Evolutionary conservation across 2,888 invertebrate genomes (phyloP), one percentile per base, ranked within the genome.

Genomic region (Ganaspis brasiliensis): DNA sequence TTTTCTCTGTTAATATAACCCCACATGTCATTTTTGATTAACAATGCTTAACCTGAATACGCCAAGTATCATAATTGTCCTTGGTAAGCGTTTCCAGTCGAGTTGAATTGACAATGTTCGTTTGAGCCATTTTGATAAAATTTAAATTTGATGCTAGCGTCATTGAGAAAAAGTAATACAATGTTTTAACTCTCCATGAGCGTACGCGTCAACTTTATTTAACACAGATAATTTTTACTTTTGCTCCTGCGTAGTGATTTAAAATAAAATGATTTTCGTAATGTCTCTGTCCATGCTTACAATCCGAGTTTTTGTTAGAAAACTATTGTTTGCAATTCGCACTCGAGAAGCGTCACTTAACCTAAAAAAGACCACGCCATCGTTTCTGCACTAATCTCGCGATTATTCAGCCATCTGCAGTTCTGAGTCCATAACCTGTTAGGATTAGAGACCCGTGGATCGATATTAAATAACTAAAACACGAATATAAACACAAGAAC

Each of bases 61-160:
- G 35, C 75, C 56, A 75, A 12, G 75, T 71, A 12, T 75, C 75
- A 8, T 55, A 75, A 71, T 75, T 75, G 10, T 75, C 75, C 19
- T 74, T 70, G 16, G 55, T 35, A 10, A 74, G 26, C 16, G 70
- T 63, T 24, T 74, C 74, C 52, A 74, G 49, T 16, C 57, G 55
- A n/a, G 72, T 57, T 24, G 75, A 71, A 19, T 72, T 75, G n/a
- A 72, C 59, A 1, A 72, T 56, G 14, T 75, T 75, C 16, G 59
- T 72, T 52, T 52, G 24, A 24, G 55, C 55, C 72, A 72, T 72
- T 72, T 40, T 45, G 12, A 10, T 4, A 45, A 10, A 45, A 45
- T 45, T 12, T 45, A 10, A 45, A 45, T 10, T 45, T 45, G 45
- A 45, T 45, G 45, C 45, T 45, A 45, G 45, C 45, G 45, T 45